phyloP scores from a whole-genome alignment of 2,888 invertebrate species.

The Tigriopus californicus region DNA sequence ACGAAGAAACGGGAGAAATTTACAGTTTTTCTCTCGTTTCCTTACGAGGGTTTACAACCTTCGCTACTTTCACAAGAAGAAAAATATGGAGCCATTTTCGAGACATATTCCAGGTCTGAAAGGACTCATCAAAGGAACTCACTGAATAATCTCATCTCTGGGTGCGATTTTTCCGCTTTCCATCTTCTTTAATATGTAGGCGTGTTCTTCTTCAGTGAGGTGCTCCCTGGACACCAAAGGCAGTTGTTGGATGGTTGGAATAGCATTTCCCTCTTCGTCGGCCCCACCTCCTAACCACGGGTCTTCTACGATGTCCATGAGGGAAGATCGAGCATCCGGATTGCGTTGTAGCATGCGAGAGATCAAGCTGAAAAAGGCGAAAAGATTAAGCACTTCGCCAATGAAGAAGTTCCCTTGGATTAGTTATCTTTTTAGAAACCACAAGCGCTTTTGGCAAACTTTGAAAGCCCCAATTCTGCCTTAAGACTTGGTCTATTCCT shows the following conservation, averaged over 20 bases:
- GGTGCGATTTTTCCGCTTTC: slow-evolving; percentile 83
- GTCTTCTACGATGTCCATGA: slow-evolving; percentile 32
- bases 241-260: slow-evolving; percentile 38
- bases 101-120: too few species aligned
- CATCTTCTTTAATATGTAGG: slow-evolving; percentile 83
- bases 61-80: too few species aligned
- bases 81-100: too few species aligned
- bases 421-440: too few species aligned
- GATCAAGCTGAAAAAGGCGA: slow-evolving; percentile 49
- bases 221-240: slow-evolving; percentile 76
- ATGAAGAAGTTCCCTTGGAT: too few species aligned
- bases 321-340: slow-evolving; percentile 69
- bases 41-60: too few species aligned
- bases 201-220: slow-evolving; percentile 74
- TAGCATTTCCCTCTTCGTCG: slow-evolving; percentile 30
- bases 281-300: slow-evolving; percentile 29
- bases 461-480: too few species aligned
- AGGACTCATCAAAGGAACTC: slow-evolving; percentile 26
- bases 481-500: too few species aligned
- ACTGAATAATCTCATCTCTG: slow-evolving; percentile 82
- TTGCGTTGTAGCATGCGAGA: slow-evolving; percentile 80
- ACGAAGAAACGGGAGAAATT: too few species aligned
- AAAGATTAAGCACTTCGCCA: too few species aligned
- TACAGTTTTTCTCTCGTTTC: too few species aligned
- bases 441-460: too few species aligned